A percentile compares a stretch with the other conserved stretches of the same genome.
Evolutionary conservation across 1,140 invertebrate species (phyloP).

Genomic region (Forficula auricularia): DNA sequence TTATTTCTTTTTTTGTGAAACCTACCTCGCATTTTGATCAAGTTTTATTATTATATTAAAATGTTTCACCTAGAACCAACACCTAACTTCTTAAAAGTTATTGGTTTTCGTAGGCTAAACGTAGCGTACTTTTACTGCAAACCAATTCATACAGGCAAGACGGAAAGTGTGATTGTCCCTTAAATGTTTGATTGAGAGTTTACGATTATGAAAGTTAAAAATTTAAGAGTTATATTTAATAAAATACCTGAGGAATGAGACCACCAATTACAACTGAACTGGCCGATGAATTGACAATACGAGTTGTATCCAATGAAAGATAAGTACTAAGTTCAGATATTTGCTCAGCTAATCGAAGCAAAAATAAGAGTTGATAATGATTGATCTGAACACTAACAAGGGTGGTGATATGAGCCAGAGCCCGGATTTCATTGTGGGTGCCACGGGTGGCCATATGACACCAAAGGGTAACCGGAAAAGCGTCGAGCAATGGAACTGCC

Average conservation of each 20-base stretch:
- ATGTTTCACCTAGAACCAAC: too few relatives aligned
- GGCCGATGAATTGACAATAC: conserved; percentile 11
- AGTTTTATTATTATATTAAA: too few relatives aligned
- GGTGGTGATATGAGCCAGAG: conserved; percentile 54
- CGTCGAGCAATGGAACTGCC: conserved; percentile 74
- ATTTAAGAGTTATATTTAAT: not conserved
- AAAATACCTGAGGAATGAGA: conserved; percentile 46
- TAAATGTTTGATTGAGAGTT: too few relatives aligned
- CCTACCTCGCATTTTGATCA: too few relatives aligned
- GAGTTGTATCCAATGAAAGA: conserved; percentile 9
- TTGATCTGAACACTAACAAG: conserved; percentile 71
- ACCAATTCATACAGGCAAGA: too few relatives aligned
- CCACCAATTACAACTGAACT: conserved; percentile 54
- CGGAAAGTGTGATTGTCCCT: too few relatives aligned
- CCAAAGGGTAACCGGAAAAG: conserved; percentile 76
- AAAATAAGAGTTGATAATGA: conserved; percentile 82
- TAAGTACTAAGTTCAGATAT: conserved; percentile 40
- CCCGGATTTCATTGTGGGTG: conserved; percentile 39
- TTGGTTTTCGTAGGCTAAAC: too few relatives aligned
- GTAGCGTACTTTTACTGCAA: too few relatives aligned
- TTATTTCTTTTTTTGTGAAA: too few relatives aligned
- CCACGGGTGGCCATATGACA: conserved; percentile 18
- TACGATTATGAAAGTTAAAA: too few relatives aligned
- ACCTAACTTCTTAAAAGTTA: too few relatives aligned
- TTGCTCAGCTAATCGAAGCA: conserved; percentile 67